Evolutionary conservation across 2,113 vertebrate genomes (phyloP).

Genomic region (Platanista minor): DNA sequence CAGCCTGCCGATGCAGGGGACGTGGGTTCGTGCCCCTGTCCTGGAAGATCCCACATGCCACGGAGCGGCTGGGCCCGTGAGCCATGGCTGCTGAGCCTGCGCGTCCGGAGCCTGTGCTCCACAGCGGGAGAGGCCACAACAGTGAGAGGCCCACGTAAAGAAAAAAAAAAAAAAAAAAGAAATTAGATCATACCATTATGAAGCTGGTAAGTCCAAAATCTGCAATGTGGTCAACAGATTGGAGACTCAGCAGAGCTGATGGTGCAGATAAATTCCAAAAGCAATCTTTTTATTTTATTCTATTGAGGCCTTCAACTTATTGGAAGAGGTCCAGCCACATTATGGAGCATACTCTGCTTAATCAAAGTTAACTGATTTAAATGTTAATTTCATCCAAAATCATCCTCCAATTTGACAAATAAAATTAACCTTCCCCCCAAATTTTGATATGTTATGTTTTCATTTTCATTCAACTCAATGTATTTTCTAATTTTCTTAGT

Average conservation of each 20-base stretch:
- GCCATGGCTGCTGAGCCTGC: too few species aligned
- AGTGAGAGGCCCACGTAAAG: too few species aligned
- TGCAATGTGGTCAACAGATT: not conserved
- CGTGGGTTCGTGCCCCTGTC: too few species aligned
- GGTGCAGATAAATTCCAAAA: not conserved
- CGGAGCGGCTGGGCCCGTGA: too few species aligned
- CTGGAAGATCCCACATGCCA: too few species aligned
- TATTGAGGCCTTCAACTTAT: not conserved
- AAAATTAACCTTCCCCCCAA: not conserved
- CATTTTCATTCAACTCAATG: not conserved
- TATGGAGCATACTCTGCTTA: not conserved
- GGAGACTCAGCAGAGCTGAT: not conserved
- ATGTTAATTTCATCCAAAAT: not conserved
- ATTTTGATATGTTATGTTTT: not conserved
- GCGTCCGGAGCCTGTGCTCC: too few species aligned
- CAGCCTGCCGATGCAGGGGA: too few species aligned
- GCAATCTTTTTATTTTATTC: not conserved
- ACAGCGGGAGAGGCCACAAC: too few species aligned
- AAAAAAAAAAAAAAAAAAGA: too few species aligned
- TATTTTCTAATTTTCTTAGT: not conserved
- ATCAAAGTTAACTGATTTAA: not conserved
- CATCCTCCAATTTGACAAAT: not conserved
- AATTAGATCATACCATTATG: not conserved
- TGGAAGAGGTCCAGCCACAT: not conserved
- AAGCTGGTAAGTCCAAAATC: not conserved